Evolutionary conservation across 2,113 vertebrate genomes (phyloP).

Genomic region (Burhinus oedicnemus): DNA sequence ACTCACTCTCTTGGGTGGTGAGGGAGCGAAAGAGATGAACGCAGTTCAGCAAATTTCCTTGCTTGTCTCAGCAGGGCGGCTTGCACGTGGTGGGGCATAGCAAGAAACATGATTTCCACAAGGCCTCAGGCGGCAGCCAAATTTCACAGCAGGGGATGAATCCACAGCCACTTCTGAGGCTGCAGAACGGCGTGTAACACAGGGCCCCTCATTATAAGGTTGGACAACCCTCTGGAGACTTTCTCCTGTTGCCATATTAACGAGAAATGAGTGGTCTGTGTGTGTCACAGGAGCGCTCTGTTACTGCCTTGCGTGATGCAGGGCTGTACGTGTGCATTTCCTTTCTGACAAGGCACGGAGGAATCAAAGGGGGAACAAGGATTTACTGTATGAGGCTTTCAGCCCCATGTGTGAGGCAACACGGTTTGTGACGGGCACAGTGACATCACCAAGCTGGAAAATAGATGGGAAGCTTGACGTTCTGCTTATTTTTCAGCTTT

Average conservation of each 20-base stretch:
- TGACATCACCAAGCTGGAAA: not conserved
- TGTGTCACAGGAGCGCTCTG: not conserved
- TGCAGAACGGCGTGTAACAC: not conserved
- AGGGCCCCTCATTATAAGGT: conserved; percentile 51
- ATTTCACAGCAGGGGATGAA: conserved; percentile 58
- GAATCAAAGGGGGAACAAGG: conserved; percentile 16
- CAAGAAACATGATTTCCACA: conserved; percentile 63
- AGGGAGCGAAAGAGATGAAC: conserved; percentile 13
- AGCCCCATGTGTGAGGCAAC: not conserved
- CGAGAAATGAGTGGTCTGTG: conserved; percentile 39
- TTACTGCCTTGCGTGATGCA: not conserved
- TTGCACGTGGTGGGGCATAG: not conserved
- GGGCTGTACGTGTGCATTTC: conserved; percentile 12
- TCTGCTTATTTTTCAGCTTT: conserved; percentile 21
- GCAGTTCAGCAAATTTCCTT: conserved; percentile 28
- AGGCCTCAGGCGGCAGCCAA: conserved; percentile 56
- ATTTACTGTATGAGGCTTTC: not conserved
- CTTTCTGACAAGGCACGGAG: not conserved
- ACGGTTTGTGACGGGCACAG: not conserved
- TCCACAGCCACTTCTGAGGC: conserved; percentile 46
- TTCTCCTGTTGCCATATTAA: conserved; percentile 49
- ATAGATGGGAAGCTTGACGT: conserved; percentile 13
- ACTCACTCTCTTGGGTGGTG: not conserved
- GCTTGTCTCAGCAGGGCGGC: conserved; percentile 33
- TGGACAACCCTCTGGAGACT: conserved; percentile 52